Evolutionary conservation across 2,113 vertebrate species (phyloP), one percentile per base, ranked within the genome.

Genomic region (Bujurquina vittata): DNA sequence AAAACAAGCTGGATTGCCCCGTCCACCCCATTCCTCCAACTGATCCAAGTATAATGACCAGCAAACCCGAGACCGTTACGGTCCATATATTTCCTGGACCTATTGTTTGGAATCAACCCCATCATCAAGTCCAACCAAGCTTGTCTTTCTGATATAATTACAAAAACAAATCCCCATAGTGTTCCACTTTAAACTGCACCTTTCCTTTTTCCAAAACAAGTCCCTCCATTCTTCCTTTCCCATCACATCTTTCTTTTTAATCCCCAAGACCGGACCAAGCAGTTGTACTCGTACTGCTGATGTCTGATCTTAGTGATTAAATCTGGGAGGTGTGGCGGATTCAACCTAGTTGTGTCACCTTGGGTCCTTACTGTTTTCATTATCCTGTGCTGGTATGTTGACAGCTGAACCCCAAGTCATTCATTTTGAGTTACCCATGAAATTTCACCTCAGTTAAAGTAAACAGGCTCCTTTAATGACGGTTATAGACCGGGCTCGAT

Each of bases 1-100:
- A 93, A 89, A 80, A 89, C 77, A 90, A 92, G 89, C 88, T 88
- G 89, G 69, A 80, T 37, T 60, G 43, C 54, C 55, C 69, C 3
- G 22, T 81, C 49, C 40, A 14, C 46, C 23, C 52, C 55, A 57
- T 4, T 26, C 10, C 37, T 26, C 7, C 15, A 35, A 65, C 20
- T 23, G 1, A 17, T 81, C 43, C 76, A 40, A 72, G 31, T 72
- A 18, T 49, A 80, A 87, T 72, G 72, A 81, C 23, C 46, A 17
- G 33, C 3, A 37, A 85, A 84, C 62, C 57, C 4, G 3, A 56
- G 79, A 75, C 37, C 0, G 67, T 35, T 73, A 62, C 18, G 4
- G 20, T 62, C 77, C 3, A 17, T 11, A 9, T 85, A 63, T 77
- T 86, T 84, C 49, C 60, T 81, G 72, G 72, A 87, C 80, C 63